Conservation (phyloP, 2,888 invertebrate species). For the Chymomyza procnemis region DNA sequence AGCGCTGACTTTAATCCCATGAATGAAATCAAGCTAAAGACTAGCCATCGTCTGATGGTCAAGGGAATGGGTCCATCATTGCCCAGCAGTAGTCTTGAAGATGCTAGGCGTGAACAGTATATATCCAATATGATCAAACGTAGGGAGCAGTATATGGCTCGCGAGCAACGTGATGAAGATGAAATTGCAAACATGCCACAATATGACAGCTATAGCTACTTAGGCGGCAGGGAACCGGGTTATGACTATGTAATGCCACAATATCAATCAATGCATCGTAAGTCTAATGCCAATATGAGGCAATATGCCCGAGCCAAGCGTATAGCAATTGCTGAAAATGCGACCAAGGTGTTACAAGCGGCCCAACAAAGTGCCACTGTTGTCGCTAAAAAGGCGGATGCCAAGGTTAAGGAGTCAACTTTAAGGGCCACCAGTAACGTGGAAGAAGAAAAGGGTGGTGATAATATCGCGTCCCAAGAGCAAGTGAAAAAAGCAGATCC, state of each 20-base stretch:
- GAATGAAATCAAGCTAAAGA: conserved; percentile 74
- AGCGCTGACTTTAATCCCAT: conserved; percentile 61
- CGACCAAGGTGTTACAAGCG: background rate
- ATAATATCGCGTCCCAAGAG: background rate
- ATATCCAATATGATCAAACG: conserved; percentile 51
- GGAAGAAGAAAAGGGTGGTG: background rate
- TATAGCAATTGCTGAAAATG: conserved; percentile 1
- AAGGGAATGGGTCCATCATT: conserved; percentile 73
- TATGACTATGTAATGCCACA: conserved; percentile 45
- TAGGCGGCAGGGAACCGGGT: conserved; percentile 1
- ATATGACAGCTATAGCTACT: background rate
- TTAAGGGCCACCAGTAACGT: background rate
- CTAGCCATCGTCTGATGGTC: conserved; percentile 70
- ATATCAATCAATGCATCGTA: conserved; percentile 32
- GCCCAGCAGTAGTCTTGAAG: conserved; percentile 68
- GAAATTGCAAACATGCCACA: background rate
- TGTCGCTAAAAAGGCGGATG: background rate
- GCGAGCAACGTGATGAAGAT: conserved; percentile 10
- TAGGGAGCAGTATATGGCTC: conserved; percentile 35
- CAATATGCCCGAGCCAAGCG: conserved; percentile 36
- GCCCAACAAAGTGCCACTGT: background rate
- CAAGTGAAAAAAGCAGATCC: background rate
- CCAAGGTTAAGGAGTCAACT: background rate
- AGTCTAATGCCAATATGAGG: conserved; percentile 22
- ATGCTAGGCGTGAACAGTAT: conserved; percentile 39